These are phyloP conservation scores for Gymnocephalus cernua DNA, from an alignment of 2,113 vertebrate genomes.

Conservation along the genomic window DNA sequence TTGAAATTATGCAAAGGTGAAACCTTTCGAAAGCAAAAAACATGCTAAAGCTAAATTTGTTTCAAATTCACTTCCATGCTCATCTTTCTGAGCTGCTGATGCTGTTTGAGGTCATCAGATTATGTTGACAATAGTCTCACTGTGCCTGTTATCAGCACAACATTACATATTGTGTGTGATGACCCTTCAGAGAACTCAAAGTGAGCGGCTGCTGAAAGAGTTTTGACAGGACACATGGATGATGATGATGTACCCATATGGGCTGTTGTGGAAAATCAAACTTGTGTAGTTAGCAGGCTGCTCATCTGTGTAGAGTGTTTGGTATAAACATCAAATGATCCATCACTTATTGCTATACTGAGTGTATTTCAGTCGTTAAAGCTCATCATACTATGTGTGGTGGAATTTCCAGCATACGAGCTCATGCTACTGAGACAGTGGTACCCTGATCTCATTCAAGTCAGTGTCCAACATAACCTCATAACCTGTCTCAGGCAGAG, in stretches of 20 bases:
- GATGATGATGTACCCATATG: conserved; percentile 10
- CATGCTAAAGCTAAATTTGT: no score
- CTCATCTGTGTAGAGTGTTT: conserved; percentile 4
- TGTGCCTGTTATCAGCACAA: background rate
- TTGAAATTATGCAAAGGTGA: no score
- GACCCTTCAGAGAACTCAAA: background rate
- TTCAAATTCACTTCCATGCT: background rate
- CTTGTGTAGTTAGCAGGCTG: conserved; percentile 15
- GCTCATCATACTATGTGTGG: background rate
- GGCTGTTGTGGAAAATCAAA: conserved; percentile 19
- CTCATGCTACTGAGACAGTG: no score
- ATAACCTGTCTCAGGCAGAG: no score
- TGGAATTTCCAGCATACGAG: no score
- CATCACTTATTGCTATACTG: background rate
- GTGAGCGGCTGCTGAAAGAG: conserved; percentile 9
- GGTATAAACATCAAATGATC: conserved; percentile 5
- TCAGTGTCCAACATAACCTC: no score
- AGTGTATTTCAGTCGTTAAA: background rate
- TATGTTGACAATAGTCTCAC: background rate
- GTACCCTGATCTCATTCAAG: no score
- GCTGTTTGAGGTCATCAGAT: background rate
- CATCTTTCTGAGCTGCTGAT: background rate
- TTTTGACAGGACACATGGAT: conserved; percentile 31
- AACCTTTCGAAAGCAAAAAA: no score
- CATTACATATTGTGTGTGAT: background rate